Base-by-base conservation (phyloP, 92 coral and sea anemone genomes). In the Heliopora coerulea region DNA sequence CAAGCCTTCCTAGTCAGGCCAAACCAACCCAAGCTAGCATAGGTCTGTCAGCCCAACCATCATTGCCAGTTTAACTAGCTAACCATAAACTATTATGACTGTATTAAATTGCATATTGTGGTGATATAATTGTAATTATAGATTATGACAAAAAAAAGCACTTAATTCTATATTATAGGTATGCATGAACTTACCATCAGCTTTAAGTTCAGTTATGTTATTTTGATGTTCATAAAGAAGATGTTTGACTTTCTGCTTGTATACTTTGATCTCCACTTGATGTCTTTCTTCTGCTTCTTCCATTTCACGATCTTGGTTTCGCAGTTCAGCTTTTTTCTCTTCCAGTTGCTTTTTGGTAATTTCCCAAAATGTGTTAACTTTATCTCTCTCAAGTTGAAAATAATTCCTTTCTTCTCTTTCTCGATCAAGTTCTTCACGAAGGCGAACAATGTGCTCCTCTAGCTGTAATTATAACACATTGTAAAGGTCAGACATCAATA, bases 241-340 rank as follows among this genome's bases (percentile, higher is more conserved):
- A 80, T 93, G 98, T 56, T 93, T 93, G 40, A 93, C 98, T 86
- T 93, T 93, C 65, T 93, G 98, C 82, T 93, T 93, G 50, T 93
- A 93, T 59, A 93, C 98, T 88, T 93, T 93, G 31, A 93, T 90
- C 78, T 93, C 98, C 34, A 93, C 98, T 79, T 93, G 98, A 56
- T 93, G 98, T 32, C 90, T 85, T 48, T 93, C 98, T 52, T 93
- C 98, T n/a, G 98, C 98, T 60, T 93, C 98, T 27, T 93, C 98
- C 96, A 93, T 93, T 83, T 93, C 98, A 18, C 98, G 52, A 59
- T 93, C 98, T 63, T 89, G 86, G 54, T 93, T 93, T 21, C 98
- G 82, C 46, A 93, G 67, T 72, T 90, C 98, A 9, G 98, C 91
- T 68, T 90, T 93, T 49, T 79, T 93, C 62, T 93, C 98, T 64